Conservation (phyloP, 2,888 invertebrate genomes). For the Aethes cnicana region DNA sequence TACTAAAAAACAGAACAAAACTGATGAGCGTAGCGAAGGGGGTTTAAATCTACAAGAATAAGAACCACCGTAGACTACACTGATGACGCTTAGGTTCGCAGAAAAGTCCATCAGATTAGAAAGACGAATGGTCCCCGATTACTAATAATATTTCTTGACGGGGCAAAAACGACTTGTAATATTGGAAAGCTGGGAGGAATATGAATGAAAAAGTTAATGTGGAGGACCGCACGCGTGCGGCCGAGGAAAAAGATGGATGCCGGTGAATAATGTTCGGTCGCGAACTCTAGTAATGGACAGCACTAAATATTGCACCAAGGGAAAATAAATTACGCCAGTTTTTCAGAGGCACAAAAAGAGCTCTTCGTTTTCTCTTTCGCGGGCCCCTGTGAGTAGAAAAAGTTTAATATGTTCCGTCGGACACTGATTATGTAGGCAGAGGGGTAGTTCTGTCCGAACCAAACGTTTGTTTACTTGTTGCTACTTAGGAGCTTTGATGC, state of each 20-base stretch:
- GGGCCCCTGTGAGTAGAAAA: slow-evolving; percentile 61
- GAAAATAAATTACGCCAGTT: slow-evolving; percentile 80
- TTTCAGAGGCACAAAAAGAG: slow-evolving; percentile 77
- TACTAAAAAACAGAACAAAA: not conserved
- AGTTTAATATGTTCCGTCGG: slow-evolving; percentile 70
- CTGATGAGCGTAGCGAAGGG: not conserved
- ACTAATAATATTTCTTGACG: slow-evolving; percentile 33
- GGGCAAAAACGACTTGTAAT: slow-evolving; percentile 50
- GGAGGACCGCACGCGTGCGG: slow-evolving; percentile 61
- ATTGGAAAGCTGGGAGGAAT: slow-evolving; percentile 56
- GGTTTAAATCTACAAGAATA: too few species aligned
- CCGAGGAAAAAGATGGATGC: slow-evolving; percentile 76
- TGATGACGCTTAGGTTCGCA: too few species aligned
- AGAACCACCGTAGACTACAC: too few species aligned
- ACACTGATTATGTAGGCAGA: slow-evolving; percentile 46
- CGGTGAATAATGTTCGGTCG: slow-evolving; percentile 80
- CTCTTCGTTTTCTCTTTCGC: slow-evolving; percentile 73
- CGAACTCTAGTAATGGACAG: slow-evolving; percentile 81
- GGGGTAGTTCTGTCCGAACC: slow-evolving; percentile 25
- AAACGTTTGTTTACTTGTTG: slow-evolving; percentile 19
- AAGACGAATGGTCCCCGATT: slow-evolving; percentile 30
- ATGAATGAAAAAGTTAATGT: slow-evolving; percentile 78
- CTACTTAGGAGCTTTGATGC: slow-evolving; percentile 13
- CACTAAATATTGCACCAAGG: slow-evolving; percentile 81
- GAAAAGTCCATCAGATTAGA: slow-evolving; percentile 12